Base-by-base conservation (phyloP, 2,113 vertebrate genomes). In the Campylomormyrus numenius region DNA sequence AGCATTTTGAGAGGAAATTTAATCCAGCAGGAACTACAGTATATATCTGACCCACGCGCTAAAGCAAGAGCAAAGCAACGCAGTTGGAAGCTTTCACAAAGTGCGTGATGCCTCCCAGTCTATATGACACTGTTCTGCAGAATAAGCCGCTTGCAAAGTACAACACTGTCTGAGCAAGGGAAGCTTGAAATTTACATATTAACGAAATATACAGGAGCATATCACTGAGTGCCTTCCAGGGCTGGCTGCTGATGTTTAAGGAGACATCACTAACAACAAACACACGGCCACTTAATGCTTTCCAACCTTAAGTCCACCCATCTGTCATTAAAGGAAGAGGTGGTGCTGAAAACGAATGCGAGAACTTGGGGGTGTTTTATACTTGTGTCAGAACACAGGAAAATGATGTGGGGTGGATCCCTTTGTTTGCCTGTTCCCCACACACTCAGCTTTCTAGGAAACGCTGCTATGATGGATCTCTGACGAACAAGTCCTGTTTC, bases 401-500 rank as follows among this genome's bases (percentile, higher is more conserved):
- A 85, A 85, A 85, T 42, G 52, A 87, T 88, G 15, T 35, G 50
- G 19, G 24, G 35, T 9, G 39, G 52, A 8, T 58, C 53, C 35
- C 53, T 24, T 15, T 87, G 45, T 53, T 19, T 87, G 21, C 42
- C 42, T 35, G 19, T 11, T 13, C 77, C 52, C 8, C 1, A 39
- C 9, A 85, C 24, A 2, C 49, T 53, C 48, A n/a, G 39, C 90
- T 89, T 56, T 89, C 88, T 86, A 91, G 88, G 62, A 91, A 88
- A 87, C 31, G 13, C 45, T 46, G 48, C 56, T 24, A n/a, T 80
- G 48, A 50, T 49, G 62, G 83, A 62, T 70, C 89, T 77, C 74
- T 89, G 89, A 90, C 86, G 58, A 85, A 88, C 19, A 49, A 48
- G 45, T 56, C 27, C 35, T 35, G 85, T 88, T 87, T 56, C 42